Evolutionary conservation across 2,888 invertebrate species (phyloP).

Genomic region (Himalopsyche tibetana): DNA sequence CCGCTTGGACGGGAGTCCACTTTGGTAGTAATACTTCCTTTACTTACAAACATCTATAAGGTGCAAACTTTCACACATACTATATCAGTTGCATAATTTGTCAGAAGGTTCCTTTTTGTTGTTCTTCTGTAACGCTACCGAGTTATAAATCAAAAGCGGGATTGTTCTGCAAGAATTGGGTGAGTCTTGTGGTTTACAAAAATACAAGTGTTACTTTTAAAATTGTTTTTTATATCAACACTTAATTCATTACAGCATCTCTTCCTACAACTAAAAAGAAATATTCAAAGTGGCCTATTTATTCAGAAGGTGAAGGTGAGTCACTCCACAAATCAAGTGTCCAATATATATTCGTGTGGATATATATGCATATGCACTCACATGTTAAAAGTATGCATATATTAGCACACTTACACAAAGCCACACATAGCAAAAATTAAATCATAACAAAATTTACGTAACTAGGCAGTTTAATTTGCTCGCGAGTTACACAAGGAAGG

Average conservation of each 20-base stretch:
- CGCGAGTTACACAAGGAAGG: constrained; percentile 52
- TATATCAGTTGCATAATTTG: not conserved
- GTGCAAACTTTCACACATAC: not conserved
- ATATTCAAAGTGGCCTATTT: constrained; percentile 65
- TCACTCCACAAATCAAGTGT: constrained; percentile 64
- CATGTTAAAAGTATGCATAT: not conserved
- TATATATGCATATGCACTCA: constrained; percentile 1
- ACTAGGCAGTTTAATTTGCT: constrained; percentile 55
- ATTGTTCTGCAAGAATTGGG: not conserved
- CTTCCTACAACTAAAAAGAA: constrained; percentile 66
- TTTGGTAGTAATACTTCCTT: no score
- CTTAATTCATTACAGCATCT: constrained; percentile 66
- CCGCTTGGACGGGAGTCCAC: no score
- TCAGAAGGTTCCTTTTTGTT: not conserved
- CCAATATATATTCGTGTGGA: constrained; percentile 58
- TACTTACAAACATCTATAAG: no score
- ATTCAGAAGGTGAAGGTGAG: constrained; percentile 65
- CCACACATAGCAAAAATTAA: constrained; percentile 63
- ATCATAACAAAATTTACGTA: constrained; percentile 60
- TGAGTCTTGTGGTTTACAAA: constrained; percentile 25
- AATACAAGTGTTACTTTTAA: constrained; percentile 58
- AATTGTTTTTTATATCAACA: constrained; percentile 66
- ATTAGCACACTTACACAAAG: constrained; percentile 60
- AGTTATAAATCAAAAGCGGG: not conserved
- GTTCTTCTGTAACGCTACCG: no score